These are phyloP conservation scores for Bufo gargarizans DNA, from an alignment of 2,113 vertebrate species.

Conservation along the genomic window DNA sequence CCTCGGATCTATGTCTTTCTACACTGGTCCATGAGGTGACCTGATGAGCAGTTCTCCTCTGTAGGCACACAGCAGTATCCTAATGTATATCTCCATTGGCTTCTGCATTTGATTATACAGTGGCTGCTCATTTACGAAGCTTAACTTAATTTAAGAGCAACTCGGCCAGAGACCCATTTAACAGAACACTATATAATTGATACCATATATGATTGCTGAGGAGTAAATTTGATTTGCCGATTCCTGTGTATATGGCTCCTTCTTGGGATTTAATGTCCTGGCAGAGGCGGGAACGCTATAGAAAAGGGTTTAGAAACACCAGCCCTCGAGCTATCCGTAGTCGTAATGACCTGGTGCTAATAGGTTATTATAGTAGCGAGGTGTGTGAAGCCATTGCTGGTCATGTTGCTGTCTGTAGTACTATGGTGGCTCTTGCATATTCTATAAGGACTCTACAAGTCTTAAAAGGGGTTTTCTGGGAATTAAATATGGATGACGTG, in stretches of 20 bases:
- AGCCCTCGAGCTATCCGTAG: not conserved
- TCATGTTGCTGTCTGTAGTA: not conserved
- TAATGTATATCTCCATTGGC: not conserved
- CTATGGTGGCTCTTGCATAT: no score
- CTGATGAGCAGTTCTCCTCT: not conserved
- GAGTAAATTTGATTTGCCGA: constrained; percentile 27
- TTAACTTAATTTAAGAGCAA: constrained; percentile 10
- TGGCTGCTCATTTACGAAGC: not conserved
- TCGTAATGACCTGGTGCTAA: not conserved
- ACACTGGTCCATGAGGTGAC: not conserved
- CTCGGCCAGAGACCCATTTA: constrained; percentile 27
- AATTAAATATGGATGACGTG: no score
- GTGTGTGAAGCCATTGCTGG: not conserved
- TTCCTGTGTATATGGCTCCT: not conserved
- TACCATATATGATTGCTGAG: not conserved
- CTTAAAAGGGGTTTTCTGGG: no score
- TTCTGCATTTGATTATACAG: constrained; percentile 24
- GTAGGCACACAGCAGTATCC: not conserved
- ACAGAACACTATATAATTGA: constrained; percentile 26
- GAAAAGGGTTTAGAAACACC: not conserved
- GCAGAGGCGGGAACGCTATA: not conserved
- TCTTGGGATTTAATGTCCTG: not conserved
- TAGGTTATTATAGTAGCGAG: not conserved
- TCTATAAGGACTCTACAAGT: no score
- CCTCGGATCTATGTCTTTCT: no score